Base-by-base conservation (phyloP, 2,113 vertebrate species). In the Chinchilla lanigera region DNA sequence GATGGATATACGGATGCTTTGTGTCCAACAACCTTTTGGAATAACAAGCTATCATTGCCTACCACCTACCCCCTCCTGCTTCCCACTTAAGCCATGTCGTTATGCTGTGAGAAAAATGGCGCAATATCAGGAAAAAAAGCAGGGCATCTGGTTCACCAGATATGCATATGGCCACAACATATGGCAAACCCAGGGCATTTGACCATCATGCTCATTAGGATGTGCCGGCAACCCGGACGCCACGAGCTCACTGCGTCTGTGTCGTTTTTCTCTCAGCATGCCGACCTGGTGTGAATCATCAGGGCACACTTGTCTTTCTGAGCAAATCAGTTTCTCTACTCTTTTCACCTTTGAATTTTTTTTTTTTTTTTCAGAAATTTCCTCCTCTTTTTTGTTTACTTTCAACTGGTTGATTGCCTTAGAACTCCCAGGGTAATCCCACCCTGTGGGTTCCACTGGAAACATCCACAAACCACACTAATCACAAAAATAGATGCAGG, bases 131-230 rank as follows among this genome's bases (percentile, higher is more conserved):
- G 26, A 60, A 85, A 81, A 67, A 90, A 97, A 96, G 82, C 98
- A 97, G 98, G 98, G 97, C 98, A 98, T 97, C 98, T 98, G 98
- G 98, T 98, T 98, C 98, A 97, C 97, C 97, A 98, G 97, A 98
- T 98, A 97, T 97, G 96, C 98, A 98, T 98, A 98, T 98, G 98
- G 98, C 85, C 97, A 86, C 98, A 97, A 89, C 98, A 98, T 98
- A 98, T 98, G 98, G 98, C 97, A 96, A 95, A 98, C 96, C 96
- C 98, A 96, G 97, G 98, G 97, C 98, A 97, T 98, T 97, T 98
- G 98, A 98, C 98, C 98, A 98, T 91, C 11, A 1, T 95, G 95
- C 96, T 98, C 97, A 98, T 98, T 96, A 97, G 97, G 97, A 96
- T 50, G 93, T 96, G 97, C 96, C n/a, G 47, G 96, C 96, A 97